Base-by-base conservation (phyloP, 2,797 vertebrate genomes). In the Onychomys torridus region DNA sequence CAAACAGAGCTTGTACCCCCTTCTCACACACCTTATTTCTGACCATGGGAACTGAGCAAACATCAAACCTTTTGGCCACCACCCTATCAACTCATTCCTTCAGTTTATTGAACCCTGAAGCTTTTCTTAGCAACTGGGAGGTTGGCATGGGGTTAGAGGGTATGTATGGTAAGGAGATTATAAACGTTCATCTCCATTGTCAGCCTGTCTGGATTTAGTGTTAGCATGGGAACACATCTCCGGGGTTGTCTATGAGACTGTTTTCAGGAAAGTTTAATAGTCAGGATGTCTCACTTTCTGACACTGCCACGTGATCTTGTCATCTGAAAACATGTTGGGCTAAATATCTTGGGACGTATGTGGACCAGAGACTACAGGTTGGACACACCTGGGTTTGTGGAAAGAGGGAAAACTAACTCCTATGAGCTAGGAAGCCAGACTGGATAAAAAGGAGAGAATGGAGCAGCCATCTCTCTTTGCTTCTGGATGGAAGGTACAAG, bases 1-100 rank as follows among this genome's bases (percentile, higher is more conserved):
- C 29, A 29, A 55, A n/a, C 52, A 82, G 59, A 32, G 27, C 32
- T 40, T 0, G 0, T 0, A 2, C 23, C 27, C 17, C 27, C 40
- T 16, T 0, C 1, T 0, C 2, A 0, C 2, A 29, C 27, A 43
- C 27, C 5, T 4, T 32, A 10, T 65, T 55, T 78, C 83, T 73
- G 40, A 10, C 32, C 19, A n/a, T 2, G 13, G 59, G 73, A 82
- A 32, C 65, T 3, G n/a, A 81, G 52, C 19, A 63, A 59, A 57
- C 32, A 8, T 5, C 0, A 4, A 32, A n/a, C 2, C 32, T 73
- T 57, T 52, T 5, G 55, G 34, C 16, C 4, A 23, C 27, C 84
- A 13, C 19, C 34, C 25, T 6, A 9, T 1, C 0, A 34, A 29
- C 14, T 34, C 89, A 21, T 19, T 73, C 82, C 61, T 34, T 86